phyloP scores from a whole-genome alignment of 2,797 vertebrate genomes.

The Pseudotriccus pelzelni region DNA sequence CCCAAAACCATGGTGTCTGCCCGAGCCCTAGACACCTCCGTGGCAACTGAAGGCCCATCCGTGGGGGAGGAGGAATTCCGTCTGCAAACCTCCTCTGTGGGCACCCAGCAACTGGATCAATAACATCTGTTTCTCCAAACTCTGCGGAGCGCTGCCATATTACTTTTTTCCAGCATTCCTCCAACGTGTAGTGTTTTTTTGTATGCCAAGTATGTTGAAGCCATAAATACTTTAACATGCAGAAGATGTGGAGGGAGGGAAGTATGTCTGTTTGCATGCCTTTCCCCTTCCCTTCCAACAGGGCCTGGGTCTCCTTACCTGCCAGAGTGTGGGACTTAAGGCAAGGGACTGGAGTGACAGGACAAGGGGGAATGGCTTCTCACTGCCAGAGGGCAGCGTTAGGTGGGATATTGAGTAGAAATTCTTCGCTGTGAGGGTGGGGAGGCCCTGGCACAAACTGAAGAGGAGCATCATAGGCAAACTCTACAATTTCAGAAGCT shows the following conservation, averaged over 20 bases:
- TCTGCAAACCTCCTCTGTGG: background rate
- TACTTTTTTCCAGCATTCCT: conserved; percentile 38
- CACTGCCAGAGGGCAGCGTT: background rate
- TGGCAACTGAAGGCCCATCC: background rate
- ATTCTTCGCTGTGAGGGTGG: background rate
- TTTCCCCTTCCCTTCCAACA: background rate
- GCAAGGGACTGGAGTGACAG: background rate
- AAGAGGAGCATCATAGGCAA: background rate
- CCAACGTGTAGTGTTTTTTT: background rate
- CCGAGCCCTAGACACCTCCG: fast-evolving
- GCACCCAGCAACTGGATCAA: background rate
- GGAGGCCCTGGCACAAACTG: background rate
- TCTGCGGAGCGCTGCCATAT: background rate
- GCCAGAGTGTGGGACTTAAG: fast-evolving
- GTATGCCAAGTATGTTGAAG: background rate
- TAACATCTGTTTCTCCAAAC: background rate
- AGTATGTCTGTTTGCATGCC: background rate
- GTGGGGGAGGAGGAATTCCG: background rate
- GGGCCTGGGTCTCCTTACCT: background rate
- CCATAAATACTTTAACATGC: conserved; percentile 36
- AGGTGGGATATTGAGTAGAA: background rate
- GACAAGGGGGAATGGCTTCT: background rate
- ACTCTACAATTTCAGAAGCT: background rate
- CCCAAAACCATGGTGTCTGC: fast-evolving
- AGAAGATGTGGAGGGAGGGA: background rate